Base-by-base conservation (phyloP, 1,140 invertebrate genomes). In the Zophobas atratus region DNA sequence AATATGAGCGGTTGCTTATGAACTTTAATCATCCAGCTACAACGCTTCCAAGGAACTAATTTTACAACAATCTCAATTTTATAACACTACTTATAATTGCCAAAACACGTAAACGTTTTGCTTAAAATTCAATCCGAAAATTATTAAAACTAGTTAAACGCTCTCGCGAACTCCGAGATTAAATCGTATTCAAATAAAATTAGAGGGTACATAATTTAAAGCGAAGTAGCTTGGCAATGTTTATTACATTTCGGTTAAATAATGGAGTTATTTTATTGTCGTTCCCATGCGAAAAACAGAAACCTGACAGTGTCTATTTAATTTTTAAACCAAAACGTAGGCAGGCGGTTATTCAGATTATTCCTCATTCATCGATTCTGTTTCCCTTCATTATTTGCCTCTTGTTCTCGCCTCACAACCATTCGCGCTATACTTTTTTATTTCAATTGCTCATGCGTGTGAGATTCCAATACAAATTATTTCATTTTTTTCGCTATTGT, bases 121-220 rank as follows among this genome's bases (percentile, higher is more conserved):
- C 35, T 55, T 34, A 20, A 32, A 1, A 55, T 60, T 60, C 32
- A 60, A 60, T n/a, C 32, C 38, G 35, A n/a, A 6, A 6, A 60
- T 60, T 8, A 36, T 6, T 60, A 60, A 60, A 60, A 60, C 34
- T 38, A 60, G 5, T 60, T 60, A 60, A 60, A 67, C 39, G 60
- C 33, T 34, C 20, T 32, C n/a, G 43, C 33, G 60, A 67, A 38
- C 38, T 32, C 43, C 38, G 43, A 51, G 1, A 67, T 67, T 41
- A 43, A 67, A 67, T 67, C 56, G 60, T 67, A 67, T 67, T 67
- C 60, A 67, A 67, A 67, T 43, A n/a, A 43, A 67, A 67, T 67
- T 67, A 67, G 6, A 67, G 60, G 60, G 60, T 67, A 43, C 60
- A 67, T 67, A 67, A 67, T 67, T 67, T 67, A 67, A 67, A 67